Percentiles rank a stretch among this genome's conserved stretches.
phyloP scores from a whole-genome alignment of 2,797 vertebrate species.

The Gymnothorax javanicus region DNA sequence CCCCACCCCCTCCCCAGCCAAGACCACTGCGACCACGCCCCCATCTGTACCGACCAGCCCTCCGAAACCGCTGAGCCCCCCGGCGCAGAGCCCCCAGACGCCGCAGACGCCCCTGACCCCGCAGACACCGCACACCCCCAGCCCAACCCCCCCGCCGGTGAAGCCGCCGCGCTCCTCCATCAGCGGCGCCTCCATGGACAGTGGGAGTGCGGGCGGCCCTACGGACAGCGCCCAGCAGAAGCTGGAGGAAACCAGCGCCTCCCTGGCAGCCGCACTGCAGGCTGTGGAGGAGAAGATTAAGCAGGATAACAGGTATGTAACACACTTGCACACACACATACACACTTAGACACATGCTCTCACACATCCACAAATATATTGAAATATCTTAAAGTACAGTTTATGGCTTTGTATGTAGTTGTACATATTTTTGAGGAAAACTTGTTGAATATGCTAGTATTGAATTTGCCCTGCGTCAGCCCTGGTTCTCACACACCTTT shows the following conservation, averaged over 20 bases:
- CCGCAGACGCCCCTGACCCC: constrained; percentile 72
- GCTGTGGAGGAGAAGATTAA: constrained; percentile 96
- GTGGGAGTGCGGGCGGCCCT: constrained; percentile 51
- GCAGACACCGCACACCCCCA: constrained; percentile 68
- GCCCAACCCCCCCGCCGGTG: constrained; percentile 81
- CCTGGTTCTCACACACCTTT: neutral
- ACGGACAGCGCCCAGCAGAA: constrained; percentile 88
- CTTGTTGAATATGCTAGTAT: neutral
- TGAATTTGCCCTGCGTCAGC: too few species aligned
- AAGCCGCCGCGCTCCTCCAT: constrained; percentile 93
- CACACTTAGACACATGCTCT: neutral
- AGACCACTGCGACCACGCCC: constrained; percentile 77
- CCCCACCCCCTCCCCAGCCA: constrained; percentile 70
- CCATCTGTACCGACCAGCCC: constrained; percentile 73
- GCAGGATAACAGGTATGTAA: constrained; percentile 77
- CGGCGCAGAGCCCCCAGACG: constrained; percentile 46
- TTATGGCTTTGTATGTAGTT: too few species aligned
- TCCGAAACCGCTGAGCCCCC: constrained; percentile 63
- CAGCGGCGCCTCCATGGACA: constrained; percentile 81
- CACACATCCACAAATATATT: neutral
- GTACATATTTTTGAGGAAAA: too few species aligned
- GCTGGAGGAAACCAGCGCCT: constrained; percentile 94
- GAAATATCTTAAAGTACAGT: too few species aligned
- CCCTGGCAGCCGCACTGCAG: constrained; percentile 89
- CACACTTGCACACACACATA: neutral